These are phyloP conservation scores for Trachymyrmex septentrionalis DNA, from an alignment of 1,140 invertebrate species.

Conservation along the genomic window DNA sequence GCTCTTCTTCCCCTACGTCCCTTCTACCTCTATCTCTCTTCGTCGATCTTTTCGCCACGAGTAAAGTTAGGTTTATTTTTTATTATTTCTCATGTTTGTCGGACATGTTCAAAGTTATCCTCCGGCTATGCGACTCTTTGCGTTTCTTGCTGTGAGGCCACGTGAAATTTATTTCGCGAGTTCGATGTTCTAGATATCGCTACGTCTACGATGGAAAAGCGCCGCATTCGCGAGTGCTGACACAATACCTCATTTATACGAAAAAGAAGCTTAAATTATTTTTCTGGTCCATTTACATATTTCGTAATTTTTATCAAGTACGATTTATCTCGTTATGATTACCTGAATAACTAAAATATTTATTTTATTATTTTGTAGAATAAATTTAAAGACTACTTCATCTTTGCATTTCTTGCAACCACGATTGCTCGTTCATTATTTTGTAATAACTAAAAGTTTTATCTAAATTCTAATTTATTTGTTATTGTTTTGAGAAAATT, in stretches of 20 bases:
- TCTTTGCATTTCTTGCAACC: neutral
- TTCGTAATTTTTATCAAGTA: neutral
- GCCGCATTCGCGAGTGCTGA: neutral
- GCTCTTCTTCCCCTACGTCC: slow-evolving; percentile 29
- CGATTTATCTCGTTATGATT: neutral
- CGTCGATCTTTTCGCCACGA: slow-evolving; percentile 19
- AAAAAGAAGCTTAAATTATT: neutral
- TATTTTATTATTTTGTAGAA: neutral
- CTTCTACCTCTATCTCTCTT: slow-evolving; percentile 37
- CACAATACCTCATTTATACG: neutral
- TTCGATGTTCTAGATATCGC: slow-evolving; percentile 57
- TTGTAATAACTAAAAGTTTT: neutral
- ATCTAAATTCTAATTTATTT: too few relatives aligned
- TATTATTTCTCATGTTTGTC: slow-evolving; percentile 69
- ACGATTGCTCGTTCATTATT: neutral
- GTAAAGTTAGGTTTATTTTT: slow-evolving; percentile 65
- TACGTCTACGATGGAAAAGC: slow-evolving; percentile 10
- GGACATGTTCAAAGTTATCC: slow-evolving; percentile 74
- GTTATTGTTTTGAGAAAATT: neutral
- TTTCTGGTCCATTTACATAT: neutral
- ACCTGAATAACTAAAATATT: neutral
- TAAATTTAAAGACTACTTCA: neutral
- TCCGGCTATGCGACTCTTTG: slow-evolving; percentile 59
- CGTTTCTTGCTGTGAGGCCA: slow-evolving; percentile 67
- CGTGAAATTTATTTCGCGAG: slow-evolving; percentile 71